A percentile compares a stretch with the other conserved stretches of the same genome.
Evolutionary conservation across 2,797 vertebrate genomes (phyloP).

Genomic region (Simalia tracyae): DNA sequence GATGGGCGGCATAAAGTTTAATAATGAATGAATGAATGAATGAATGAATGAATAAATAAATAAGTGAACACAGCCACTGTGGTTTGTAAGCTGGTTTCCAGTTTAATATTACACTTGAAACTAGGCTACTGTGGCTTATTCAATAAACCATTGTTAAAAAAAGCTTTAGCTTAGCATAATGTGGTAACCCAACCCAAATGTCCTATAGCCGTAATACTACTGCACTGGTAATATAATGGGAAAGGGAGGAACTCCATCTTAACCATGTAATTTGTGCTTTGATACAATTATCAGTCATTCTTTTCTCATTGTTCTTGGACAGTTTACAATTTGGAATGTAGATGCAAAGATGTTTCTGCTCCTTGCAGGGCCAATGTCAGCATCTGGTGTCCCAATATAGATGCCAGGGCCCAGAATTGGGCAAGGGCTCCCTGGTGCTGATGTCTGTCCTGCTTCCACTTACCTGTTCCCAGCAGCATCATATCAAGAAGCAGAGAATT

Average conservation of each 20-base stretch:
- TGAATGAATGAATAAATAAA: too few relatives aligned
- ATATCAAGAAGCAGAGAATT: background rate
- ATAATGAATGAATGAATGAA: too few relatives aligned
- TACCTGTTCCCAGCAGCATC: background rate
- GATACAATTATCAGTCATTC: background rate
- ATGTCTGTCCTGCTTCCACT: background rate
- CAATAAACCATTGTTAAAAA: background rate
- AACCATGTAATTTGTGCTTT: background rate
- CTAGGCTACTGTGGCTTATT: background rate
- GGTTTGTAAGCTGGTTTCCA: background rate
- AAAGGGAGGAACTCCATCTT: background rate
- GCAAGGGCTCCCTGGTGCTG: background rate
- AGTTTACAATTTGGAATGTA: background rate
- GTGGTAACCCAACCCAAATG: too few relatives aligned
- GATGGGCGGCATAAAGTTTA: too few relatives aligned
- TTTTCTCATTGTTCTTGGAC: background rate
- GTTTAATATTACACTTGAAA: background rate
- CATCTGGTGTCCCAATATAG: background rate
- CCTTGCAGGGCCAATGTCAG: background rate
- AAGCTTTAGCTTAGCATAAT: too few relatives aligned
- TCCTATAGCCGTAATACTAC: background rate
- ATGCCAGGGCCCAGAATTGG: background rate
- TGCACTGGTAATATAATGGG: background rate
- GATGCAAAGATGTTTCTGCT: background rate
- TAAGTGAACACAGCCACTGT: background rate